phyloP scores from a whole-genome alignment of 2,797 vertebrate species.

The Rhinella marina region DNA sequence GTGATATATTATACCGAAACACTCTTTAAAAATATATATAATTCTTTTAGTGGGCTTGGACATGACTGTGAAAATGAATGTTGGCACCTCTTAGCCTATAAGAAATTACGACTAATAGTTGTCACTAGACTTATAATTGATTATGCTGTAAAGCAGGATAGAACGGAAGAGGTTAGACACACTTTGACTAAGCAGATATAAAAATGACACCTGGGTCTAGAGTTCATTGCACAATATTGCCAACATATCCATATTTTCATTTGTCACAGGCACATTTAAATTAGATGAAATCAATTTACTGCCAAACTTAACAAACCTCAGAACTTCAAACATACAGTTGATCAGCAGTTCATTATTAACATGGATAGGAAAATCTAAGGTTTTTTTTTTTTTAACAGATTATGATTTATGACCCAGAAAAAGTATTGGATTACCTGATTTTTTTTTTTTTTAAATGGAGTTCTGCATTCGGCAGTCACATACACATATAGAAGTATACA shows the following conservation, averaged over 20 bases:
- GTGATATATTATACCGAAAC: conserved; percentile 57
- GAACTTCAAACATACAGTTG: conserved; percentile 50
- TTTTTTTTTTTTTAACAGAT: conserved; percentile 26
- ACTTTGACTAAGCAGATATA: conserved; percentile 56
- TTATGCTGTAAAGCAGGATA: conserved; percentile 64
- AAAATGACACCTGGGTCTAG: conserved; percentile 61
- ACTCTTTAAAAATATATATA: conserved; percentile 56
- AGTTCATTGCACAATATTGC: conserved; percentile 65
- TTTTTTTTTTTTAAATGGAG: not conserved
- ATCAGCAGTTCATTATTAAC: conserved; percentile 56
- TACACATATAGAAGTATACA: too few species aligned
- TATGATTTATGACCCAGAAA: conserved; percentile 21
- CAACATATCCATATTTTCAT: conserved; percentile 62
- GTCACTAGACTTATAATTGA: conserved; percentile 69
- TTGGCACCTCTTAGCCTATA: conserved; percentile 64
- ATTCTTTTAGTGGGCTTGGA: conserved; percentile 58
- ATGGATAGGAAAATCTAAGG: not conserved
- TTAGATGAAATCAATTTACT: conserved; percentile 11
- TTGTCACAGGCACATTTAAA: conserved; percentile 56
- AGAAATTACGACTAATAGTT: conserved; percentile 70
- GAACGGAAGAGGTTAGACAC: conserved; percentile 65
- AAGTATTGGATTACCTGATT: not conserved
- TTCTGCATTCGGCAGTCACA: not conserved
- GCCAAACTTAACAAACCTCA: conserved; percentile 7
- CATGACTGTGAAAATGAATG: conserved; percentile 65